phyloP scores from a whole-genome alignment of 2,888 invertebrate species.

The Hypsopygia costalis region DNA sequence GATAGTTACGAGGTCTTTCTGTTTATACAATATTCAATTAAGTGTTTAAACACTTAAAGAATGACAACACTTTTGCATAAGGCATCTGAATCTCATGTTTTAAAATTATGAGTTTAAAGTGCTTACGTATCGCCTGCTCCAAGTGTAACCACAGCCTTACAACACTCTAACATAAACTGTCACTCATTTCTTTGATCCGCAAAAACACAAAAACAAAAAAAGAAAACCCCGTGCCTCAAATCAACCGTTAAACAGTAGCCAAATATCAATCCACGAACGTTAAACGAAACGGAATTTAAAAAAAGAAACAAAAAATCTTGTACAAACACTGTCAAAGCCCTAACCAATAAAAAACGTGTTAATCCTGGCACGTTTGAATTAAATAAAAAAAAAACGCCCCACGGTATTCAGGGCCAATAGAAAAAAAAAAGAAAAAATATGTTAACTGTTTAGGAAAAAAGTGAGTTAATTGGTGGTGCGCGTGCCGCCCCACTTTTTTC shows the following conservation, averaged over 20 bases:
- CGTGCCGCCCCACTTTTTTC: slow-evolving; percentile 63
- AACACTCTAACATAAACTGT: no score
- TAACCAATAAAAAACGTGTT: slow-evolving; percentile 49
- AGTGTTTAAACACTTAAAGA: no score
- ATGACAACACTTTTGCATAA: no score
- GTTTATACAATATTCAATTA: no score
- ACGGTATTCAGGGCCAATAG: slow-evolving; percentile 57
- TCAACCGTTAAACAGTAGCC: slow-evolving; percentile 62
- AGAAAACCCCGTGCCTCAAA: slow-evolving; percentile 41
- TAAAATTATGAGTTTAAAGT: no score
- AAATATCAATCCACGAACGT: slow-evolving; percentile 49
- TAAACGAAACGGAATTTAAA: slow-evolving; percentile 27
- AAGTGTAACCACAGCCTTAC: no score
- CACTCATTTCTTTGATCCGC: no score
- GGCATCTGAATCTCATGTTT: no score
- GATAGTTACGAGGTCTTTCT: no score
- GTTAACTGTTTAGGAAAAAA: slow-evolving; percentile 55
- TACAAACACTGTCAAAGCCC: slow-evolving; percentile 62
- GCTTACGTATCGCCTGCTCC: no score
- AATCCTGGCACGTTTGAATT: slow-evolving; percentile 35
- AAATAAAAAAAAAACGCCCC: slow-evolving; percentile 56
- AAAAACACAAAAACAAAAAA: slow-evolving; percentile 20
- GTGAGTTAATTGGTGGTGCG: slow-evolving; percentile 65
- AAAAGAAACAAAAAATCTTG: slow-evolving; percentile 34
- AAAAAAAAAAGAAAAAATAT: slow-evolving; percentile 50